These are phyloP conservation scores for Cavia porcellus DNA, from an alignment of 2,113 vertebrate genomes.

Conservation along the genomic window DNA sequence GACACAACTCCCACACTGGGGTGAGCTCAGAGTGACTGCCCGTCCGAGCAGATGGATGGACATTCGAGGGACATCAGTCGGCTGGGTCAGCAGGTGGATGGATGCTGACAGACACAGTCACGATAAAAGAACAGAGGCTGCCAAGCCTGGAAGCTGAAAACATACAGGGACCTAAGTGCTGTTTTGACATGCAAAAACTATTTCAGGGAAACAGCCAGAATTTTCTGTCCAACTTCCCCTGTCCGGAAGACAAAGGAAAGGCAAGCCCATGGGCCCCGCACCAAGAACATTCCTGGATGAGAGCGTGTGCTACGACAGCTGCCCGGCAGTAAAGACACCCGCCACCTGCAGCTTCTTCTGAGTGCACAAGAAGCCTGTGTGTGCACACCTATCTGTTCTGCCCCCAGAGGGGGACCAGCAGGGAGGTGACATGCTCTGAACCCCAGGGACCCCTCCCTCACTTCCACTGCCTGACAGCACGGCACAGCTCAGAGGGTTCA, in stretches of 20 bases:
- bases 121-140: not conserved
- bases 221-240: not conserved
- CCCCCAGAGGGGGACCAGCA: accelerated
- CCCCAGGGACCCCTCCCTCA: accelerated
- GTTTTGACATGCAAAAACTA: not conserved
- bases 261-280: not conserved
- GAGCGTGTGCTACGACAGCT: too few species aligned
- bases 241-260: not conserved
- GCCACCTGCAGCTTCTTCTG: not conserved
- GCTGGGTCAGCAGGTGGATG: not conserved
- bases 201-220: not conserved
- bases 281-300: accelerated
- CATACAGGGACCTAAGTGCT: not conserved
- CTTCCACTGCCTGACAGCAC: accelerated
- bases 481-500: accelerated
- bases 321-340: not conserved
- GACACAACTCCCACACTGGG: accelerated
- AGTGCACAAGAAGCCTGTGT: not conserved
- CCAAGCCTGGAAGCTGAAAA: not conserved
- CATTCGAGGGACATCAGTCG: not conserved
- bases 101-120: too few species aligned
- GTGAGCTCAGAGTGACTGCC: too few species aligned
- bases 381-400: not conserved
- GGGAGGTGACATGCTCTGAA: accelerated
- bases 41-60: not conserved